Evolutionary conservation across 2,797 vertebrate genomes (phyloP).

Genomic region (Muscicapa striata): DNA sequence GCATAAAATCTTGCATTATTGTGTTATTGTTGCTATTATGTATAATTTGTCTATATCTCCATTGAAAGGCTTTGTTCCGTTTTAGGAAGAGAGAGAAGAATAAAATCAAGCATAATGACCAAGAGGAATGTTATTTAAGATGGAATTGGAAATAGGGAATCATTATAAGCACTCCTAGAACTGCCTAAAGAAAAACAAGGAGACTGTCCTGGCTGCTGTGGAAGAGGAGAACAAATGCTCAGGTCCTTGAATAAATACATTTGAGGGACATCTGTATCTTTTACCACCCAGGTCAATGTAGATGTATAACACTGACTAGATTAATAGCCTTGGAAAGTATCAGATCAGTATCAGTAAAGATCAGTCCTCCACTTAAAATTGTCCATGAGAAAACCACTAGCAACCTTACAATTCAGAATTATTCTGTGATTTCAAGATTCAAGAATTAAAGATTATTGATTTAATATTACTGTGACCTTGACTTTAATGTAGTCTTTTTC

Average conservation of each 20-base stretch:
- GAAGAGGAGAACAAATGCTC: not conserved
- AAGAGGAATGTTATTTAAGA: not conserved
- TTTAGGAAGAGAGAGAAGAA: not conserved
- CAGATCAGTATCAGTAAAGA: too few relatives aligned
- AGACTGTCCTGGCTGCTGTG: not conserved
- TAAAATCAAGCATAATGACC: not conserved
- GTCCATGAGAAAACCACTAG: not conserved
- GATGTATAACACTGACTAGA: not conserved
- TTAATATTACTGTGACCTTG: not conserved
- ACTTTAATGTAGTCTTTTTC: not conserved
- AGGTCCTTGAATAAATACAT: not conserved
- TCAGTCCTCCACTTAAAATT: not conserved
- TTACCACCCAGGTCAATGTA: not conserved
- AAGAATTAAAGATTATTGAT: not conserved
- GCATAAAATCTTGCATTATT: not conserved
- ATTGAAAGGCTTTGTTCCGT: not conserved
- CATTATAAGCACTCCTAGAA: not conserved
- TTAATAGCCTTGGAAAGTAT: not conserved
- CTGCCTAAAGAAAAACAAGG: not conserved
- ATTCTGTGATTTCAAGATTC: not conserved
- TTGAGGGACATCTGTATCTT: not conserved
- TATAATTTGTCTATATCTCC: not conserved
- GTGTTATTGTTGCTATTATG: not conserved
- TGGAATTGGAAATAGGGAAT: not conserved
- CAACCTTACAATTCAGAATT: not conserved